Evolutionary conservation across 2,113 vertebrate species (phyloP), one percentile per base, ranked within the genome.

Genomic region (Mixornis gularis): DNA sequence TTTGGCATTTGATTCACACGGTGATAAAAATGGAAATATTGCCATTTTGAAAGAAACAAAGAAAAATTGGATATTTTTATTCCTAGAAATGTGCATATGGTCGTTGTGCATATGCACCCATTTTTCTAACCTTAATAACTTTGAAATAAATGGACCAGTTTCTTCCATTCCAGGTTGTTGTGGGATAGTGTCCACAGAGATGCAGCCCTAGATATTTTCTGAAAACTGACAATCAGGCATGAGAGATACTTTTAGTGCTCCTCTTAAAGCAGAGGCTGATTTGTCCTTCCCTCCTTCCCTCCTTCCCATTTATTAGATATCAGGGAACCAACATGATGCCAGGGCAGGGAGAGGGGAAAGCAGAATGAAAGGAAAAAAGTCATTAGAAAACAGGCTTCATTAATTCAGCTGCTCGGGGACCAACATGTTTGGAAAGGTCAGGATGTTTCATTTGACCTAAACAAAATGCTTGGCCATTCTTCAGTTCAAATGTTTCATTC

Each of bases 381-480:
- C 55, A 46, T 93, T 95, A 94, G 76, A 90, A 93, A 90, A 17
- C 32, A 91, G 59, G 79, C 76, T 93, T 90, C 90, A 85, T 95
- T 94, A 94, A 90, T 88, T 93, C 82, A 83, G 51, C 79, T 79
- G 72, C 68, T 83, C 0, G 0, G 64, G 44, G 38, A 91, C 48
- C 48, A 60, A 64, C 0, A 0, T 65, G 56, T 83, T 89, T 87
- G 64, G 88, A 80, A 94, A 94, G 92, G 76, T 93, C 2, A 5
- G 73, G 71, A 36, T 77, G 79, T 95, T 96, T 94, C 71, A 22
- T 93, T 91, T 79, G 85, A 87, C 92, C 82, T 80, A 70, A 92
- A 91, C 83, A 89, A 92, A 95, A 85, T 69, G 46, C 85, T 87
- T 71, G 36, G 51, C 49, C 62, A 34, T 88, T 84, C 65, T 87